Conservation (phyloP, 2,888 invertebrate genomes). For the Drosophila bunnanda region DNA sequence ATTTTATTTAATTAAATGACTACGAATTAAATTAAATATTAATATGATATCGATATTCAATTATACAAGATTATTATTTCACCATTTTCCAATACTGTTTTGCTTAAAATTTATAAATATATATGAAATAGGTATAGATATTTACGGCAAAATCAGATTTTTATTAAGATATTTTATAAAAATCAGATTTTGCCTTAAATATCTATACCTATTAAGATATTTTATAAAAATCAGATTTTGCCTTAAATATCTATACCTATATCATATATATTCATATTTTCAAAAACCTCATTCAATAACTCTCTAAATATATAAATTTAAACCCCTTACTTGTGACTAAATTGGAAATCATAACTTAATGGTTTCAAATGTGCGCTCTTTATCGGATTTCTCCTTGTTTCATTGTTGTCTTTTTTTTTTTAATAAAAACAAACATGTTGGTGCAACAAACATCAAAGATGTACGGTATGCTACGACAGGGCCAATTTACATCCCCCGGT, state of each 20-base stretch:
- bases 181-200: no score
- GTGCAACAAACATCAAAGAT: constrained; percentile 12
- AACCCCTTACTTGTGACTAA: not conserved
- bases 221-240: no score
- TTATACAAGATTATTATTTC: no score
- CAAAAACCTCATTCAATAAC: not conserved
- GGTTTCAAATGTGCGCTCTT: not conserved
- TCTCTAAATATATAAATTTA: not conserved
- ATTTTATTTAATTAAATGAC: no score
- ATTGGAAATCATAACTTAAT: constrained; percentile 6
- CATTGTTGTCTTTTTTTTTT: not conserved
- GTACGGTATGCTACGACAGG: not conserved
- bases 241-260: not conserved
- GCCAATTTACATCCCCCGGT: constrained; percentile 12
- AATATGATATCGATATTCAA: no score
- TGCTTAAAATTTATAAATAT: no score
- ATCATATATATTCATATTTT: not conserved
- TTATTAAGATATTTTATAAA: no score
- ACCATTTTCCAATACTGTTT: no score
- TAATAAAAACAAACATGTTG: constrained; percentile 15
- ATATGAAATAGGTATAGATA: no score
- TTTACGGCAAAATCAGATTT: no score
- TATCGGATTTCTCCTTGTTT: not conserved
- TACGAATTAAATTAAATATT: no score
- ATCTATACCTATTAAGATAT: no score